A percentile compares a stretch with the other conserved stretches of the same genome.
Evolutionary conservation across 1,140 invertebrate species (phyloP).

Genomic region (Notospermus geniculatus): DNA sequence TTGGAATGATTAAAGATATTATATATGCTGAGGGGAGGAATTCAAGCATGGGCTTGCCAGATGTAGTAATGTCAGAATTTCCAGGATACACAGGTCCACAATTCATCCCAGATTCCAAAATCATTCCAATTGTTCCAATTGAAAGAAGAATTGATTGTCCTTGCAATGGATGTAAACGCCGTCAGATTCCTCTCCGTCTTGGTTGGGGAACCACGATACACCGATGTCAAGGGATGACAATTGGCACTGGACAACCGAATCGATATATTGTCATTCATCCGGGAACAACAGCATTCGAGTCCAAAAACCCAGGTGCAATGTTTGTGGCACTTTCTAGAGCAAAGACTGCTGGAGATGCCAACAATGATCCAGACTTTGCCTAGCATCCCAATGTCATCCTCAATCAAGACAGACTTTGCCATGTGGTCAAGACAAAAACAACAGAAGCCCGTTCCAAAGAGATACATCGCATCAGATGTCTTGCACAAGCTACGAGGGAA

Average conservation of each 20-base stretch:
- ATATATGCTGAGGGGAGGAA: no score
- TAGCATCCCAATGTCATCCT: conserved; percentile 24
- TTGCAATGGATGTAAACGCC: conserved; percentile 21
- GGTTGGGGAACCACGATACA: conserved; percentile 27
- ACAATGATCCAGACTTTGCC: conserved; percentile 24
- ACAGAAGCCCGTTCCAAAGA: no score
- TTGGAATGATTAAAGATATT: no score
- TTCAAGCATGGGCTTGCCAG: no score
- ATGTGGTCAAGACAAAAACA: conserved; percentile 42
- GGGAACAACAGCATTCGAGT: conserved; percentile 21
- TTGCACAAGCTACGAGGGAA: neutral
- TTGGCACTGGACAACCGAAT: conserved; percentile 18
- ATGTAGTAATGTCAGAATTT: no score
- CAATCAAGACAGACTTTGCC: conserved; percentile 23
- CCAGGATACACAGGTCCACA: no score
- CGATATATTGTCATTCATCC: conserved; percentile 24
- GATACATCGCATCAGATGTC: no score
- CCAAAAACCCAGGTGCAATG: conserved; percentile 25
- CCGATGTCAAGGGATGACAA: conserved; percentile 28
- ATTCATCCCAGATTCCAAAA: no score
- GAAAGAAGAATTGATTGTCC: no score
- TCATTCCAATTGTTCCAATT: no score
- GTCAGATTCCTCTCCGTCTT: conserved; percentile 25
- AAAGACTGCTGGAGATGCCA: conserved; percentile 21
- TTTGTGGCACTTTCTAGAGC: no score